Base-by-base conservation (phyloP, 2,888 invertebrate species). In the Andrena dorsata region DNA sequence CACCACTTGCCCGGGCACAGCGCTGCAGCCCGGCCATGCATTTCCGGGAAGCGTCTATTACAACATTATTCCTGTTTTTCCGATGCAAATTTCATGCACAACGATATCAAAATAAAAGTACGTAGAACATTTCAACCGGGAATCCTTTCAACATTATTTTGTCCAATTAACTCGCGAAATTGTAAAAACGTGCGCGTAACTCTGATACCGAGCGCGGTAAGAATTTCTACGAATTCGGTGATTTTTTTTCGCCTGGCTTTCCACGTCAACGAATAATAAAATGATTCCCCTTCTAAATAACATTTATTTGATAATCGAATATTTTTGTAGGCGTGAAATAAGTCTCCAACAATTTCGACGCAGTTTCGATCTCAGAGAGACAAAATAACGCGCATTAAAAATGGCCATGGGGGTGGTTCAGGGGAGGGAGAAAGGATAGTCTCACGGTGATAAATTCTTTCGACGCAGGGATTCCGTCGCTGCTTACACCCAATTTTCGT, bases 401-500 rank as follows among this genome's bases (percentile, higher is more conserved):
- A 35, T 8, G 30, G 8, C 6, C 6, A 6, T 8, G 30, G 30
- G 8, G 20, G 13, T 20, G 35, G n/a, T 60, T 63, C 41, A 1
- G 2, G 35, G 10, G 6, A 28, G 53, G 65, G 23, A 53, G 71
- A 32, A 65, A 58, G 61, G 5, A 32, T 35, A 53, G 60, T 66
- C 32, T 26, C 23, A 56, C 49, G n/a, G 47, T 69, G 82, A 81
- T 81, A 81, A 81, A 81, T 70, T 61, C 58, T 74, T 70, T 23
- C 35, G 58, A 49, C 35, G 60, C 32, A 49, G 30, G 56, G 47
- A 63, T 58, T 23, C 28, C 51, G 63, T 66, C 30, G 69, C 51
- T 65, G 72, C 69, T 80, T 74, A 68, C 75, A 78, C 78, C 66
- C 78, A 84, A 88, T 88, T 89, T 83, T 84, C 76, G 63, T 61